phyloP scores from a whole-genome alignment of 2,797 vertebrate genomes.

The Gymnopithys bicolor region DNA sequence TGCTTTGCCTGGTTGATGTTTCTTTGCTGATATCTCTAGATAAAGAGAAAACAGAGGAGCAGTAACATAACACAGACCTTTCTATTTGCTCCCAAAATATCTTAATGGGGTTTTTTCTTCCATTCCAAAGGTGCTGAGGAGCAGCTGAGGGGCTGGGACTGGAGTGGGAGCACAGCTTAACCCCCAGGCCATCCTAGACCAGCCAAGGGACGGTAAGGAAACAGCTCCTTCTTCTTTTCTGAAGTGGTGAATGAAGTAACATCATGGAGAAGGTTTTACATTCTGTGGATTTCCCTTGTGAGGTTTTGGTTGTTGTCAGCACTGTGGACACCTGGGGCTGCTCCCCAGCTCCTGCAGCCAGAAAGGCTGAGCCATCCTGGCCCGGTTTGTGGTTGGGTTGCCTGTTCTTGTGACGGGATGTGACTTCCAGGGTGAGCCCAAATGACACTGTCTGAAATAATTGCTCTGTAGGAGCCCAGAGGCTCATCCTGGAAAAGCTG shows the following conservation, averaged over 20 bases:
- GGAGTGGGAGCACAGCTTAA: background rate
- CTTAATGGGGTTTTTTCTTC: fast-evolving
- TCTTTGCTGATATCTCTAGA: too few relatives aligned
- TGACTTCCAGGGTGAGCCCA: background rate
- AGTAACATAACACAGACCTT: background rate
- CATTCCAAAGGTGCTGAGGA: background rate
- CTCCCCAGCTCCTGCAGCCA: background rate
- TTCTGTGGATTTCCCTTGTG: background rate
- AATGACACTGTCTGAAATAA: fast-evolving
- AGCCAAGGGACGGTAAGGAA: background rate
- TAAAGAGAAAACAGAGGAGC: background rate
- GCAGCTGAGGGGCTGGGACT: background rate
- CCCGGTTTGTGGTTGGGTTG: fast-evolving
- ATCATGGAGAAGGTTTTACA: fast-evolving
- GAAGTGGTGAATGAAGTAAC: fast-evolving
- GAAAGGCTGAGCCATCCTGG: fast-evolving
- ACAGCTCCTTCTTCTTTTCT: background rate
- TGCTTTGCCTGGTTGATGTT: background rate
- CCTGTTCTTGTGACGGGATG: fast-evolving
- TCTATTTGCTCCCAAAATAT: background rate
- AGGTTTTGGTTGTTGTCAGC: background rate
- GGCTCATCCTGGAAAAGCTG: background rate
- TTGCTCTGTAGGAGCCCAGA: background rate
- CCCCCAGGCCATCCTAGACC: fast-evolving
- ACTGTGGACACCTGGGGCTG: background rate